Evolutionary conservation across 2,113 vertebrate species (phyloP).

Genomic region (Neomonachus schauinslandi): DNA sequence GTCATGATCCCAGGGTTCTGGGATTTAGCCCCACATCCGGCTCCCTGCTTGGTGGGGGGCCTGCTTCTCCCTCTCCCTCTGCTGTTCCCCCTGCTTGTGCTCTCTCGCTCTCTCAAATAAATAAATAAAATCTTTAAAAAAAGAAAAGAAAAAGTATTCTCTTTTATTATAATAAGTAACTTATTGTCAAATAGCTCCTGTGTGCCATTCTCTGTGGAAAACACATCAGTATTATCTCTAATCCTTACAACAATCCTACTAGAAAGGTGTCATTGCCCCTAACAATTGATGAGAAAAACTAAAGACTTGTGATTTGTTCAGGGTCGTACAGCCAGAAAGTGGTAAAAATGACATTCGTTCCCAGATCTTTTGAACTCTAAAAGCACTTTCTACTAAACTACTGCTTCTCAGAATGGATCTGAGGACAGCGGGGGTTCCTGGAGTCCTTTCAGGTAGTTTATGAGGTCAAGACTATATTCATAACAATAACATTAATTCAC

Average conservation of each 20-base stretch:
- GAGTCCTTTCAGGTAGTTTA: neutral
- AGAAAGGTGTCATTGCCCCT: neutral
- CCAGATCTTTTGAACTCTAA: neutral
- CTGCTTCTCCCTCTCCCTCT: too few species aligned
- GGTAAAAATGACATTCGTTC: neutral
- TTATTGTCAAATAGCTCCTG: neutral
- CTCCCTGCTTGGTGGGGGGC: too few species aligned
- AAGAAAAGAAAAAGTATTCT: neutral
- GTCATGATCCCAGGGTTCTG: too few species aligned
- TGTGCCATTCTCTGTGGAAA: neutral
- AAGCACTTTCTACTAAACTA: neutral
- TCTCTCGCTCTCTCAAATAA: too few species aligned
- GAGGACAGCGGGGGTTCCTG: neutral
- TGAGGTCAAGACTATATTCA: slow-evolving; percentile 8
- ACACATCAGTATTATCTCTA: neutral
- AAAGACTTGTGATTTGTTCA: slow-evolving; percentile 17
- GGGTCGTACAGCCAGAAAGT: neutral
- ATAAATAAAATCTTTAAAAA: too few species aligned
- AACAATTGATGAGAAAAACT: slow-evolving; percentile 23
- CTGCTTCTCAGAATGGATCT: neutral
- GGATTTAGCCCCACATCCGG: too few species aligned
- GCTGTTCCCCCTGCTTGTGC: too few species aligned
- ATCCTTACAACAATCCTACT: neutral
- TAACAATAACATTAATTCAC: neutral
- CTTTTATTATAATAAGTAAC: neutral